These are phyloP conservation scores for Polypedilum pembai DNA, from an alignment of 1,140 invertebrate species.

Conservation along the genomic window DNA sequence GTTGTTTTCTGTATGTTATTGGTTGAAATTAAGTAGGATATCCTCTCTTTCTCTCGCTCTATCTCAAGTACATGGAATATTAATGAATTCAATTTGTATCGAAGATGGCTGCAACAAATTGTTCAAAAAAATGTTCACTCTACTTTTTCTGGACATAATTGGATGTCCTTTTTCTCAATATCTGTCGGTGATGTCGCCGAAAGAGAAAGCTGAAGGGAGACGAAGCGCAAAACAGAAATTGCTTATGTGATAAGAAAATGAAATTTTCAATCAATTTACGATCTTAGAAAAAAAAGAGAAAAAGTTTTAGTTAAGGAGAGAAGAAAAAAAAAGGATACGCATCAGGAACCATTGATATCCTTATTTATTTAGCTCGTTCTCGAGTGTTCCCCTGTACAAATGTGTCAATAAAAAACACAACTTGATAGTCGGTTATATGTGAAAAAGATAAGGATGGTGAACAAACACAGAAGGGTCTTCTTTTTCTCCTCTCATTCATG, in stretches of 20 bases:
- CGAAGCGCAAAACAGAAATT: background rate
- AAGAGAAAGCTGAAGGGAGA: background rate
- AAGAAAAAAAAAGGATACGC: background rate
- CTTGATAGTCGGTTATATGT: background rate
- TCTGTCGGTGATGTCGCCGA: background rate
- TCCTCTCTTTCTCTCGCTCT: background rate
- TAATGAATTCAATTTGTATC: conserved; percentile 10
- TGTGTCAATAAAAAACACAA: conserved; percentile 7
- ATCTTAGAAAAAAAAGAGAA: background rate
- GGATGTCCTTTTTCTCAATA: background rate
- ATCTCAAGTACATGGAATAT: background rate
- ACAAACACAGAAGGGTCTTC: background rate
- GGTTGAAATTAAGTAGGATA: background rate
- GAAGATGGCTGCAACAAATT: background rate
- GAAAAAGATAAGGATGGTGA: background rate
- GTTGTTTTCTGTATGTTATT: background rate
- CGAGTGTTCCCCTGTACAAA: background rate
- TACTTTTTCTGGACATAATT: background rate
- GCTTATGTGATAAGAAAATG: background rate
- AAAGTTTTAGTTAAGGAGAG: background rate
- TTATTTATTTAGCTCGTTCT: background rate
- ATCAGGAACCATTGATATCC: conserved; percentile 15
- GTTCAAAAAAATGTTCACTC: background rate
- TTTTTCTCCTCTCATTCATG: background rate
- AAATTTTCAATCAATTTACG: conserved; percentile 28